Percentiles rank a stretch among this genome's conserved stretches.
phyloP scores from a whole-genome alignment of 1,140 invertebrate genomes.

The Drosophila lacertosa region DNA sequence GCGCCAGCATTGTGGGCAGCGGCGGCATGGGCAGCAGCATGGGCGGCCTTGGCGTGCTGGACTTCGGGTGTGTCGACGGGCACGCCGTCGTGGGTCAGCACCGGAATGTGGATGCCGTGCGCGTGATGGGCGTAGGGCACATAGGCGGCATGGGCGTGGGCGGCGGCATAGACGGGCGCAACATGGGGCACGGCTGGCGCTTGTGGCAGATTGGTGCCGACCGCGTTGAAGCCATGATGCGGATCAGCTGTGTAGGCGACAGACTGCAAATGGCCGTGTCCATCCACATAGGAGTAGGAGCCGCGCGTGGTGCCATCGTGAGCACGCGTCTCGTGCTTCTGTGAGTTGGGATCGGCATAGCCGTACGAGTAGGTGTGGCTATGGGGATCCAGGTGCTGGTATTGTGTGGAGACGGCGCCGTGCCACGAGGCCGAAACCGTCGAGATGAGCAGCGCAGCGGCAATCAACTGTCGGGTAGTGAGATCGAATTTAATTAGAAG shows the following conservation, averaged over 20 bases:
- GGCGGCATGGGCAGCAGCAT: slow-evolving; percentile 85
- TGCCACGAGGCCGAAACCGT: slow-evolving; percentile 77
- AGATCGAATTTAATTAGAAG: not conserved
- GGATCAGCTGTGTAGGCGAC: slow-evolving; percentile 88
- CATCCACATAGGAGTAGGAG: slow-evolving; percentile 89
- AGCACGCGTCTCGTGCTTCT: slow-evolving; percentile 87
- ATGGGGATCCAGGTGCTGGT: slow-evolving; percentile 87
- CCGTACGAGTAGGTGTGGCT: slow-evolving; percentile 88
- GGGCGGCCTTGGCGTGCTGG: slow-evolving; percentile 86
- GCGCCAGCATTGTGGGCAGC: slow-evolving; percentile 75
- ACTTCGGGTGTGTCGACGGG: slow-evolving; percentile 86
- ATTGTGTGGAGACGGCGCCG: slow-evolving; percentile 84
- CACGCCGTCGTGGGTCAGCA: slow-evolving; percentile 74
- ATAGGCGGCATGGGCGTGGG: slow-evolving; percentile 58
- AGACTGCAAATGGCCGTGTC: slow-evolving; percentile 87
- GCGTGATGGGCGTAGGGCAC: slow-evolving; percentile 44
- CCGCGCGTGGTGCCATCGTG: slow-evolving; percentile 88
- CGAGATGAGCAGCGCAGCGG: slow-evolving; percentile 74
- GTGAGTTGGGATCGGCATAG: slow-evolving; percentile 87
- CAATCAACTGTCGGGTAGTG: slow-evolving; percentile 59
- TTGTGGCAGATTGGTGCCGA: slow-evolving; percentile 88
- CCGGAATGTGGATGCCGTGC: slow-evolving; percentile 70
- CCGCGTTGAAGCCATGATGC: slow-evolving; percentile 87
- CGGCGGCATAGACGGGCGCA: slow-evolving; percentile 63
- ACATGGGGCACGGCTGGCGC: slow-evolving; percentile 63